phyloP scores from a whole-genome alignment of 2,888 invertebrate species.

The Caenorhabditis sinica region DNA sequence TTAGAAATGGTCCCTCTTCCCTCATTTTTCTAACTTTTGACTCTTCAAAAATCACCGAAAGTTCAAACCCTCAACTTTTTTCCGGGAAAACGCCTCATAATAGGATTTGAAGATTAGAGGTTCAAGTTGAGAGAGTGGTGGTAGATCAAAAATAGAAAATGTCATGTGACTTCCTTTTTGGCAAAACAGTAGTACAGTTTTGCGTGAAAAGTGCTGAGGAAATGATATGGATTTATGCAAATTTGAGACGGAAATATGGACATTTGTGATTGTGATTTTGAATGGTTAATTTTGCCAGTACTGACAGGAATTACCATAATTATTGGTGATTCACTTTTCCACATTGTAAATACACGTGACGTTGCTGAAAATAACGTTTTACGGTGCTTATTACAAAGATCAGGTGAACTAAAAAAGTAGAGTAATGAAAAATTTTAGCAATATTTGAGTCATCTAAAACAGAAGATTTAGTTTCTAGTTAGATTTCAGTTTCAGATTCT shows the following conservation, averaged over 20 bases:
- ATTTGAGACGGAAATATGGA: background rate
- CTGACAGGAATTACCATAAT: too few species aligned
- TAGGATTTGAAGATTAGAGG: slow-evolving; percentile 41
- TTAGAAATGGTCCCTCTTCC: too few species aligned
- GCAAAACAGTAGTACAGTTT: background rate
- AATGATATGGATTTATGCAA: background rate
- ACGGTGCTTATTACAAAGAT: background rate
- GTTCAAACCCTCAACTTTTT: too few species aligned
- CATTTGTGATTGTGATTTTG: background rate
- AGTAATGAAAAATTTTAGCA: too few species aligned
- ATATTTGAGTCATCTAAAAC: too few species aligned
- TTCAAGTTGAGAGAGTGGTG: slow-evolving; percentile 9
- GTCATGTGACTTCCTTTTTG: background rate
- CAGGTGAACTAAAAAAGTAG: background rate
- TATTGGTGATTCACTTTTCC: too few species aligned
- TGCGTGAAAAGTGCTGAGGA: background rate
- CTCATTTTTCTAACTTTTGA: background rate
- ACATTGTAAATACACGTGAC: too few species aligned
- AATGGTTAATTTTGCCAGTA: too few species aligned
- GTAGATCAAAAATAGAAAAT: background rate
- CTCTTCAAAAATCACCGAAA: too few species aligned
- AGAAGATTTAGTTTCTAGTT: too few species aligned
- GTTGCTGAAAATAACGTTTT: background rate
- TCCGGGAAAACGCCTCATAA: slow-evolving; percentile 8
- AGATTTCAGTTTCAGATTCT: too few species aligned